Evolutionary conservation across 2,113 vertebrate genomes (phyloP), one percentile per base, ranked within the genome.

Genomic region (Osmerus eperlanus): DNA sequence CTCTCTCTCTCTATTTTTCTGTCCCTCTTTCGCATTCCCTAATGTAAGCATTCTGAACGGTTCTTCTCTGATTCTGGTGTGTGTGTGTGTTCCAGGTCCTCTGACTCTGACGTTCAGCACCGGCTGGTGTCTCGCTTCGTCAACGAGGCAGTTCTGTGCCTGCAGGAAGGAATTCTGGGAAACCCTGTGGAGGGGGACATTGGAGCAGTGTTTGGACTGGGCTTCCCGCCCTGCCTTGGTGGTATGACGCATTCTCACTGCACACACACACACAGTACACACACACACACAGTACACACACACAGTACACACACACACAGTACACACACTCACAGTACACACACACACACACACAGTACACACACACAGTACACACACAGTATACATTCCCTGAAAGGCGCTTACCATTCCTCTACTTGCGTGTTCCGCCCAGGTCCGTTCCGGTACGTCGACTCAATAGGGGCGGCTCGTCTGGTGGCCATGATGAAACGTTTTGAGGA

Each of bases 151-250:
- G 86, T 92, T 74, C 18, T 98, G 91, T 99, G 96, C 87, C 89
- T 99, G 78, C 96, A 99, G 86, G 97, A 99, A 52, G 96, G 95
- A 6, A 92, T 99, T 84, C 85, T 98, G 83, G 93, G 91, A 82
- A 92, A 64, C 64, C 96, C 97, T 0, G 71, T 94, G 80, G 97
- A 99, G 71, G 97, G 97, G 9, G 96, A 99, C 78, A 96, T 99
- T 0, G 97, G 97, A 0, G 97, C 97, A 0, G 96, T 99, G 36
- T 99, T 99, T 0, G 97, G 97, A 0, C 87, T 99, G 9, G 97
- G 97, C 70, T 99, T 99, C 87, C 97, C 97, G 0, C 96, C 97
- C 0, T 96, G 87, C 72, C 94, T 98, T 14, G 97, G 97, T 94
- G 96, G 97, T 98, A 41, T 41, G 36, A 41, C 36, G 32, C 32